These are phyloP conservation scores for Pedionomus torquatus DNA, from an alignment of 2,113 vertebrate genomes.

Conservation along the genomic window DNA sequence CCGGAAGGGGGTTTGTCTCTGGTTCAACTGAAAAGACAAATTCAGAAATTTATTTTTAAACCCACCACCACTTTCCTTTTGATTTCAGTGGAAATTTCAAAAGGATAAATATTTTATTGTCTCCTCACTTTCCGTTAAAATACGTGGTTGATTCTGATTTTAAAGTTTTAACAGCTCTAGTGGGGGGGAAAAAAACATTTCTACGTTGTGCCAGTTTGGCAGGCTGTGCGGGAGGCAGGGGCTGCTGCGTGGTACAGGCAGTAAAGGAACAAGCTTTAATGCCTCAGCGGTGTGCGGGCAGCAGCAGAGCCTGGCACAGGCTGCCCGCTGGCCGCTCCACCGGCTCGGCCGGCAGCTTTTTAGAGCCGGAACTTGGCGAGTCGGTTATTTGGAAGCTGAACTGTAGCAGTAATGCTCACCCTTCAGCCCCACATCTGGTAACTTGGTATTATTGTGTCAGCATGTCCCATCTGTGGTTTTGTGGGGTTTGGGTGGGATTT, in stretches of 20 bases:
- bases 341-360: background rate
- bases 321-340: rapidly evolving
- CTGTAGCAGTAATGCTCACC: background rate
- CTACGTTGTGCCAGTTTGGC: background rate
- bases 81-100: background rate
- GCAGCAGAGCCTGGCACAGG: background rate
- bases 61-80: background rate
- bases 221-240: background rate
- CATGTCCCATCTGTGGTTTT: background rate
- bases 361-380: background rate
- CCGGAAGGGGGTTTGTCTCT: background rate
- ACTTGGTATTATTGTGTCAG: background rate
- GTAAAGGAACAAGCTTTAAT: background rate
- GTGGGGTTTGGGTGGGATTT: background rate
- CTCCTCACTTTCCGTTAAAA: background rate
- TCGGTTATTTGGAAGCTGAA: background rate
- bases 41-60: background rate
- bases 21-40: background rate
- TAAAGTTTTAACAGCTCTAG: background rate
- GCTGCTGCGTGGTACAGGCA: background rate
- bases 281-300: background rate
- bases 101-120: background rate
- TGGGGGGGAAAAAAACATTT: background rate
- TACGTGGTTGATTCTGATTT: background rate
- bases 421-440: background rate